Evolutionary conservation across 2,888 invertebrate species (phyloP).

Genomic region (Trichopria drosophilae): DNA sequence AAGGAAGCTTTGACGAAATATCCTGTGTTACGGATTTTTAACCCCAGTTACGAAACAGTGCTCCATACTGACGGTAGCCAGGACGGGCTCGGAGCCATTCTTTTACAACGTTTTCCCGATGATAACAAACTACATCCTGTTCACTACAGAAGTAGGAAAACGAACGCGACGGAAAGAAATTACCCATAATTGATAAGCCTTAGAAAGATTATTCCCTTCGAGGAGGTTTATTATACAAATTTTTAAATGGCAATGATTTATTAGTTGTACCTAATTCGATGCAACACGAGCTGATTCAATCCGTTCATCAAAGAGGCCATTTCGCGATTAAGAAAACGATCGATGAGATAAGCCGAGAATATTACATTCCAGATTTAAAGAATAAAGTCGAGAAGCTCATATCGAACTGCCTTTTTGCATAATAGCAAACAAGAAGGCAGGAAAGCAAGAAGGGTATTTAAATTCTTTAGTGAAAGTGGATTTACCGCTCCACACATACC

Average conservation of each 20-base stretch:
- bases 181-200: not conserved
- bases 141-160: slow-evolving; percentile 27
- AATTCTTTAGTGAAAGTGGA: not conserved
- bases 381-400: slow-evolving; percentile 11
- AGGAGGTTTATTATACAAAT: slow-evolving; percentile 1
- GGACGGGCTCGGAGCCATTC: slow-evolving; percentile 24
- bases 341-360: slow-evolving; percentile 9
- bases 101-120: slow-evolving; percentile 18
- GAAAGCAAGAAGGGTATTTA: not conserved
- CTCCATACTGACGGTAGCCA: slow-evolving; percentile 27
- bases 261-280: slow-evolving; percentile 11
- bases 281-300: slow-evolving; percentile 9
- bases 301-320: slow-evolving; percentile 17
- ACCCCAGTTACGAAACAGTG: slow-evolving; percentile 20
- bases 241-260: slow-evolving; percentile 8
- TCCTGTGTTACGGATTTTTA: slow-evolving; percentile 35
- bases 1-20: slow-evolving; percentile 9
- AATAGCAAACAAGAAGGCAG: not conserved
- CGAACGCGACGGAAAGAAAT: too few species aligned
- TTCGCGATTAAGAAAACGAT: slow-evolving; percentile 9
- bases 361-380: slow-evolving; percentile 11
- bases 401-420: too few species aligned
- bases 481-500: not conserved
- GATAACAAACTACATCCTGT: slow-evolving; percentile 23
- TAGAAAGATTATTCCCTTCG: not conserved